Conservation (phyloP, 2,113 vertebrate genomes). For the Elgaria multicarinata region DNA sequence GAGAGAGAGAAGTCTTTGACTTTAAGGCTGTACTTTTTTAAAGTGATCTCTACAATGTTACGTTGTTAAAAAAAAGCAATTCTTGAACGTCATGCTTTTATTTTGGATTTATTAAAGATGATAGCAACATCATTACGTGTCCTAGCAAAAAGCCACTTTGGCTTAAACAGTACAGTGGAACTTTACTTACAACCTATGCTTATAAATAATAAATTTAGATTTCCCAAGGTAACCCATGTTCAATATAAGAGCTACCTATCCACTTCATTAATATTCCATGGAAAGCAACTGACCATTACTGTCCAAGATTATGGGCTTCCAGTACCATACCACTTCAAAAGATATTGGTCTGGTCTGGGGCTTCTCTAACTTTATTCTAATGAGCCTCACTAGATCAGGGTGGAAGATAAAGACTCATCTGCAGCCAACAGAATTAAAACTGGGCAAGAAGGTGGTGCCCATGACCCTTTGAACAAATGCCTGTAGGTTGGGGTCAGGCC, state of each 20-base stretch:
- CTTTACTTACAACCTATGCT: not conserved
- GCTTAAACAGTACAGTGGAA: not conserved
- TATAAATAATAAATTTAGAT: not conserved
- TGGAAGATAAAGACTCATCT: not conserved
- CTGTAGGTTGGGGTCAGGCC: no score
- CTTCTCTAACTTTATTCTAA: not conserved
- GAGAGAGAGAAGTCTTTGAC: not conserved
- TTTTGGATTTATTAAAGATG: not conserved
- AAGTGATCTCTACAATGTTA: not conserved
- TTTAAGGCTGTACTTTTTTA: not conserved
- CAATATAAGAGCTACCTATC: not conserved
- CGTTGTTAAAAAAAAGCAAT: not conserved
- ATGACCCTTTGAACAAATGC: no score
- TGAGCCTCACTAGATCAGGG: not conserved
- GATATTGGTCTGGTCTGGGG: not conserved
- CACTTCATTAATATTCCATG: not conserved
- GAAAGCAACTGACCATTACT: not conserved
- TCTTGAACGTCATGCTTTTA: not conserved
- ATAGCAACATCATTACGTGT: not conserved
- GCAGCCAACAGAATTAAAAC: not conserved
- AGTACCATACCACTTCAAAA: not conserved
- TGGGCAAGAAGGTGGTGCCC: not conserved
- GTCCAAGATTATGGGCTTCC: not conserved
- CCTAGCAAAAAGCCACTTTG: not conserved
- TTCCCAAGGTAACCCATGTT: not conserved